Base-by-base conservation (phyloP, 2,113 vertebrate species). In the Tringa solitaria region DNA sequence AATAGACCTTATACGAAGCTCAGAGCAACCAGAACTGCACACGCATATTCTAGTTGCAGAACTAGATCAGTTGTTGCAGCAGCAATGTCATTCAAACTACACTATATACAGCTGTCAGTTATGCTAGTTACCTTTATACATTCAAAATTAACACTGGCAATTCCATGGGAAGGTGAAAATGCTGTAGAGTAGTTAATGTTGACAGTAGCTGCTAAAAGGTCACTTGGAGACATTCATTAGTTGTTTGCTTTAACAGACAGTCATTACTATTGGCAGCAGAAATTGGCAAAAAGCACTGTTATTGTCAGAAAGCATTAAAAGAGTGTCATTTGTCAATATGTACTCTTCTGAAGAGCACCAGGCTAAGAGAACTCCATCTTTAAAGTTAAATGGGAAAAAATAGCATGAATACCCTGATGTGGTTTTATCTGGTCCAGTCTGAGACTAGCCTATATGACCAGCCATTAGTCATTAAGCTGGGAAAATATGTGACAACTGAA, bases 211-310 rank as follows among this genome's bases (percentile, higher is more conserved):
- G 59, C 82, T 89, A 46, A 92, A 96, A 96, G 91, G 93, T 96
- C 91, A 78, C 74, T 60, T 92, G 79, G 68, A 95, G 86, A 64
- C 84, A 88, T 75, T 87, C 77, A 84, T 97, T 92, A 95, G 88
- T 70, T 91, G 91, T 77, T 95, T 89, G 60, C 51, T 89, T 65
- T 63, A 94, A 86, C 87, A 94, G 83, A 43, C 74, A 82, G 54
- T 91, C 94, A 88, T 89, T 94, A 96, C 45, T 97, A 95, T 78
- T 85, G 93, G 91, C 95, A 95, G 80, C 19, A 82, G 60, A 51
- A 96, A 92, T 84, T 64, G 78, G 89, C 90, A 92, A 83, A 87
- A 87, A 74, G 39, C 27, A 17, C 63, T 39, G 61, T 78, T 91
- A 90, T 73, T 94, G 93, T 94, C 91, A 95, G 93, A 92, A 94